phyloP scores from a whole-genome alignment of 2,797 vertebrate species.

The Darevskia mixta region DNA sequence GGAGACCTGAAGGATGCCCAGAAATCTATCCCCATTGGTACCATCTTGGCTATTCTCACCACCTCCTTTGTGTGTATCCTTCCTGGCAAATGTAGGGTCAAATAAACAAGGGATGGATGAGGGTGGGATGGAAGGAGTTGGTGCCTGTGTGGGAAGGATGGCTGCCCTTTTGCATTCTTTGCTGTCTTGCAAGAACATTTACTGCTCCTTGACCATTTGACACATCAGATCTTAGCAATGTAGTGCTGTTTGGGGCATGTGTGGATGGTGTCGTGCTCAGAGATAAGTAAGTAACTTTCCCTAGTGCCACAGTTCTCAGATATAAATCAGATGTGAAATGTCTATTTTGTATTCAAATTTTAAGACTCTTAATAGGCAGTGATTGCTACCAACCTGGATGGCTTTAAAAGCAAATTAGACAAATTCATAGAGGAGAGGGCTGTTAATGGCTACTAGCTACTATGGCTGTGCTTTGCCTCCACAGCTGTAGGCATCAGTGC shows the following conservation, averaged over 20 bases:
- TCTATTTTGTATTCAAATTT: neutral
- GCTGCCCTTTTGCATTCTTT: neutral
- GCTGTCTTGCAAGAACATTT: neutral
- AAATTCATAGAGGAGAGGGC: too few species aligned
- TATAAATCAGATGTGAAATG: neutral
- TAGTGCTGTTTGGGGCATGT: slow-evolving; percentile 89
- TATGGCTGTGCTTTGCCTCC: too few species aligned
- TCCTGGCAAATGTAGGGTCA: slow-evolving; percentile 3
- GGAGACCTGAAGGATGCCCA: slow-evolving; percentile 93
- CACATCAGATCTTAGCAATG: slow-evolving; percentile 87
- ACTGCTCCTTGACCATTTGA: slow-evolving; percentile 61
- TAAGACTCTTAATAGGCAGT: too few species aligned
- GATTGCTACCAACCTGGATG: too few species aligned
- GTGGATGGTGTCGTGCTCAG: slow-evolving; percentile 90
- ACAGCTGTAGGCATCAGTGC: too few species aligned
- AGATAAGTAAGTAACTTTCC: slow-evolving; percentile 85
- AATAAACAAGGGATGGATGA: neutral
- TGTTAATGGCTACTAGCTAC: too few species aligned
- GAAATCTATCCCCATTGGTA: slow-evolving; percentile 92
- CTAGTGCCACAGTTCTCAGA: neutral
- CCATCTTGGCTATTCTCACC: slow-evolving; percentile 91
- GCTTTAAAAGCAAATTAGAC: too few species aligned
- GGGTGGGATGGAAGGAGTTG: neutral
- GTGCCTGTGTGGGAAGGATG: neutral
- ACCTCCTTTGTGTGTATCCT: slow-evolving; percentile 95